Base-by-base conservation (phyloP, 2,888 invertebrate species). In the Mimas tiliae region DNA sequence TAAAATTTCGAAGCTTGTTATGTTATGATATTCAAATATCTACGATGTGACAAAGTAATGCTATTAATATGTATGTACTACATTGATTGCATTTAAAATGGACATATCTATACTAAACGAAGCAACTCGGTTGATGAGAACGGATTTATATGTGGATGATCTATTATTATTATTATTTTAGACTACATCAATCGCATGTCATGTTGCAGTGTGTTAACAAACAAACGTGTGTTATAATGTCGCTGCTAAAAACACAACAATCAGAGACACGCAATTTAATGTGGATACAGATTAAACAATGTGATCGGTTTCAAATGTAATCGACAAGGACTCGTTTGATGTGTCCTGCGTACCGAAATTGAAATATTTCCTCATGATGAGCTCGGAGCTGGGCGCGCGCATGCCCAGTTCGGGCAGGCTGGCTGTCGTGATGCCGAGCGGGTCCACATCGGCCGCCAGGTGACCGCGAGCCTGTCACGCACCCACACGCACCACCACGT, bases 401-500 rank as follows among this genome's bases (percentile, higher is more conserved):
- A 91, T 88, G 87, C 93, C 93, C 86, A 93, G 86, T 75, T 82
- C 83, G 81, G 93, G 93, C 91, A 95, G 94, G 88, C 95, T 95
- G 84, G 95, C 95, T 93, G 96, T 96, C 92, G 95, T 96, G 94
- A 99, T 98, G 94, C 97, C 97, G 89, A 99, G 95, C 78, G 99
- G 98, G 95, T 99, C 98, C 95, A 98, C 94, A 88, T 97, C 97
- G 78, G 98, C 97, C 83, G 97, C 97, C 94, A 98, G 96, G 95
- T 98, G 98, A 86, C 98, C 98, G 92, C 98, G 96, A 90, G 97
- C 96, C 98, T 98, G 95, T 77, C 85, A 85, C 85, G 83, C 86
- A 86, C 84, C 88, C 87, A 83, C 86, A 86, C 84, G 88, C 87
- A 83, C 85, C 88, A 86, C 84, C 89, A 87, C 82, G 80, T 80